Evolutionary conservation across 2,797 vertebrate genomes (phyloP).

Genomic region (Pseudomugil gertrudae): DNA sequence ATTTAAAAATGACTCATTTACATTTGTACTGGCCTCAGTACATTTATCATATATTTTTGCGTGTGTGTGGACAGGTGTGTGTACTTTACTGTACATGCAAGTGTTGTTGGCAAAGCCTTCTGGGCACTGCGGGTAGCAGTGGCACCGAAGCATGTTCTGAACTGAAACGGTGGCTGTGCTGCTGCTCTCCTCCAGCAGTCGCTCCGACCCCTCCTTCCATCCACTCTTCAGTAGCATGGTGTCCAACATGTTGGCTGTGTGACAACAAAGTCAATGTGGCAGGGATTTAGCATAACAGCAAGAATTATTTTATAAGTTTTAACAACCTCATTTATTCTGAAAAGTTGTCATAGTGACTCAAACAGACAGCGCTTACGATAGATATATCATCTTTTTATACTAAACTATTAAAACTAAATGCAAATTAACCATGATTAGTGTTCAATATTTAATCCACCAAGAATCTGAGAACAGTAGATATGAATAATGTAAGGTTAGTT

Average conservation of each 20-base stretch:
- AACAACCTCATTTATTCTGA: neutral
- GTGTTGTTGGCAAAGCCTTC: conserved; percentile 93
- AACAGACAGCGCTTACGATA: too few relatives aligned
- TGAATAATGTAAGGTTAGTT: neutral
- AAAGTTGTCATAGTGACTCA: too few relatives aligned
- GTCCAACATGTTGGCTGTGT: conserved; percentile 84
- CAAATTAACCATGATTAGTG: neutral
- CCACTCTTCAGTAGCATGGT: conserved; percentile 89
- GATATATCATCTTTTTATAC: too few relatives aligned
- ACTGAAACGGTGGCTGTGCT: conserved; percentile 77
- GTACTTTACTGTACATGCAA: conserved; percentile 86
- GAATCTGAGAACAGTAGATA: neutral
- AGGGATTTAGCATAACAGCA: neutral
- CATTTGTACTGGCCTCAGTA: conserved; percentile 2
- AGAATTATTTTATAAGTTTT: too few relatives aligned
- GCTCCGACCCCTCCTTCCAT: conserved; percentile 85
- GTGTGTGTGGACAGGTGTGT: conserved; percentile 5
- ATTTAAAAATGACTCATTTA: neutral
- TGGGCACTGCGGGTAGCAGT: conserved; percentile 94
- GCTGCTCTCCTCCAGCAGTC: conserved; percentile 79
- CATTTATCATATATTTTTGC: neutral
- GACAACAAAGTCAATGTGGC: conserved; percentile 2
- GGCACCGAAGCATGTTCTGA: conserved; percentile 87
- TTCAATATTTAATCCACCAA: neutral
- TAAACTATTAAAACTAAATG: neutral